A percentile compares a stretch with the other conserved stretches of the same genome.
phyloP scores from a whole-genome alignment of 2,888 invertebrate species.

The Rhodophaea formosa region DNA sequence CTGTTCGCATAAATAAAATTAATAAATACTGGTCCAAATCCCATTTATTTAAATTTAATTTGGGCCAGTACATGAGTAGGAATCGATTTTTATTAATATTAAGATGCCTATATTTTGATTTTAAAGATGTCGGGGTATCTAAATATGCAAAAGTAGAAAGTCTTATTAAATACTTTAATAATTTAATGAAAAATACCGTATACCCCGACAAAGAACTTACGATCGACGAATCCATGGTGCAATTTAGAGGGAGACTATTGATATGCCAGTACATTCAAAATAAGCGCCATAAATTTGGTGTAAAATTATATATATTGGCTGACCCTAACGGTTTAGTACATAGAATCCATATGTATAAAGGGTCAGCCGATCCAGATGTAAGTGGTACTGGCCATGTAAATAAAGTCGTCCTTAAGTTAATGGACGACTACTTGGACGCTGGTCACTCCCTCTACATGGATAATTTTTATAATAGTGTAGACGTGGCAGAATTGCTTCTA shows the following conservation, averaged over 20 bases:
- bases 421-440: not conserved
- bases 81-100: constrained; percentile 19
- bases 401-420: no score
- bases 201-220: no score
- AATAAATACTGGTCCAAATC: constrained; percentile 9
- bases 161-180: no score
- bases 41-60: not conserved
- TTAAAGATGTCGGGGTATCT: no score
- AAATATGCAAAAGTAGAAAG: no score
- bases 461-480: not conserved
- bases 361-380: constrained; percentile 14
- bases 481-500: not conserved
- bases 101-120: constrained; percentile 10
- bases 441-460: no score
- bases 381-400: no score
- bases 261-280: constrained; percentile 8
- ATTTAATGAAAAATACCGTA: no score
- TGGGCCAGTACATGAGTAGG: constrained; percentile 18
- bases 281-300: constrained; percentile 7
- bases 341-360: constrained; percentile 19
- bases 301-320: constrained; percentile 18
- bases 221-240: not conserved
- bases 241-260: constrained; percentile 4
- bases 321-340: constrained; percentile 13
- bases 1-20: not conserved